Evolutionary conservation across 2,888 invertebrate species (phyloP), one percentile per base, ranked within the genome.

Genomic region (Eupithecia pulchellata): DNA sequence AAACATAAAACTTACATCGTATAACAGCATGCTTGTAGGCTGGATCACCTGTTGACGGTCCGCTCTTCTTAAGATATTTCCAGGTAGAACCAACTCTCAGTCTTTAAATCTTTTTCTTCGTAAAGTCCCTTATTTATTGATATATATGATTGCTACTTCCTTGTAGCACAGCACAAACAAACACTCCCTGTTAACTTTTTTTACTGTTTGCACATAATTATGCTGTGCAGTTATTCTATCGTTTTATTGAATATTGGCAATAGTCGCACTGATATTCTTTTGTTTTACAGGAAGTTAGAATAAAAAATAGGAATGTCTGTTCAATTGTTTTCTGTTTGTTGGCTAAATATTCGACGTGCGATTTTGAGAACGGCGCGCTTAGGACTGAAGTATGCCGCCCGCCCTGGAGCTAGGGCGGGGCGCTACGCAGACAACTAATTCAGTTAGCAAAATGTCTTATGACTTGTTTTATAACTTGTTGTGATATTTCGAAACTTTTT

Each of bases 1-100:
- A 29, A 29, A 36, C 20, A 58, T 52, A 62, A n/a, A 47, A 92
- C 93, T 92, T 82, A 93, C 93, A 73, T 93, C 92, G 75, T 93
- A 93, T 63, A 93, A 81, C 77, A 93, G 90, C 93, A 93, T 93
- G 73, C 81, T 83, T 73, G 81, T 82, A 69, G 76, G 82, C 70
- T 86, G 85, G 62, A 80, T 87, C 87, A 92, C 92, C 86, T 92
- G 92, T 91, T 92, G 91, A 52, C 52, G 20, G 25, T 25, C 25
- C 11, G 13, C 20, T 9, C 20, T 20, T 47, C 20, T 20, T 42
- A 42, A 3, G 27, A 32, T 64, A 29, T 20, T 20, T 47, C 29
- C 47, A 47, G 25, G 11, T 20, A 36, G 1, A n/a, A n/a, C n/a
- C n/a, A n/a, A n/a, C 47, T 52, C 52, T 25, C 32, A 34, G 20